Evolutionary conservation across 64 coral and sea anemone genomes (phyloP).

Genomic region (Montipora efflorescens): DNA sequence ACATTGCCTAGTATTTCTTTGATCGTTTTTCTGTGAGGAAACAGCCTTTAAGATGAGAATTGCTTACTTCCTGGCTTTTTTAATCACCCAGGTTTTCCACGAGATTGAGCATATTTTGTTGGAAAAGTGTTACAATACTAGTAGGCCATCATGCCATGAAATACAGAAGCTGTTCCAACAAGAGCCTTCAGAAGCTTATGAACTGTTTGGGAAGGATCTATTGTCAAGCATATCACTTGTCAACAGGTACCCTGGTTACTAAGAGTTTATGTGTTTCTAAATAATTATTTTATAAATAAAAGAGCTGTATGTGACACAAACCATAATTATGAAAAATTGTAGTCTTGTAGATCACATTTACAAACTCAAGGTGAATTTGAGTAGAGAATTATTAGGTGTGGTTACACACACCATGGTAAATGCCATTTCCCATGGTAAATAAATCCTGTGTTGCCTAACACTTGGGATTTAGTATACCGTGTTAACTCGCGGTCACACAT

Average conservation of each 20-base stretch:
- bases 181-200: neutral
- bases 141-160: neutral
- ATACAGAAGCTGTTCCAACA: conserved; percentile 6
- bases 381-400: too few relatives aligned
- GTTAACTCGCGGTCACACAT: too few relatives aligned
- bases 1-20: neutral
- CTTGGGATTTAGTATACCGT: too few relatives aligned
- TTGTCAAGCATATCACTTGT: conserved; percentile 32
- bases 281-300: neutral
- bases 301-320: too few relatives aligned
- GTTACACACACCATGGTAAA: too few relatives aligned
- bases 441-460: too few relatives aligned
- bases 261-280: neutral
- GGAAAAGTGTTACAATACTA: neutral
- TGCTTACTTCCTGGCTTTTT: neutral
- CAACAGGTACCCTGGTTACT: conserved; percentile 30
- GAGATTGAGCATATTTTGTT: conserved; percentile 29
- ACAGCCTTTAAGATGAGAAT: neutral
- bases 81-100: conserved; percentile 9
- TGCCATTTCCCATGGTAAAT: too few relatives aligned
- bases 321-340: too few relatives aligned
- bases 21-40: neutral
- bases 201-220: neutral
- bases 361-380: too few relatives aligned
- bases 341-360: too few relatives aligned